Evolutionary conservation across 1,140 invertebrate species (phyloP).

Genomic region (Araneus ventricosus): DNA sequence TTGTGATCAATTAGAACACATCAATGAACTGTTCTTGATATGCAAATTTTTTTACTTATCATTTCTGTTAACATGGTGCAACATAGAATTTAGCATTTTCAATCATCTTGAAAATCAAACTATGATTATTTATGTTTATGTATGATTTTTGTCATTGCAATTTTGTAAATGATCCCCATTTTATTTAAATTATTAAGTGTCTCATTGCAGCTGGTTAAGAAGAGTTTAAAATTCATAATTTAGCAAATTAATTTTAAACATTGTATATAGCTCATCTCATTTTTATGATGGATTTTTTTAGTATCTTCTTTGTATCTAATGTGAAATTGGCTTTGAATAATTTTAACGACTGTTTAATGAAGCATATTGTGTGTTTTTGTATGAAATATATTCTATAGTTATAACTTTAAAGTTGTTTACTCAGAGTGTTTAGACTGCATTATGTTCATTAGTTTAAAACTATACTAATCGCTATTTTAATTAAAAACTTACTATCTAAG

Average conservation of each 20-base stretch:
- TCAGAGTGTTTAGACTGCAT: constrained; percentile 61
- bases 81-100: not conserved
- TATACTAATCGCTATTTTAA: constrained; percentile 37
- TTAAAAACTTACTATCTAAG: not conserved
- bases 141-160: not conserved
- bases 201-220: constrained; percentile 41
- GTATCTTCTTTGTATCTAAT: not conserved
- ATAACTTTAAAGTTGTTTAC: constrained; percentile 73
- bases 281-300: constrained; percentile 38
- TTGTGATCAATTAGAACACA: too few relatives aligned
- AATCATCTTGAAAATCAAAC: not conserved
- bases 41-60: not conserved
- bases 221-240: constrained; percentile 54
- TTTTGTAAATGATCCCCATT: not conserved
- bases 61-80: not conserved
- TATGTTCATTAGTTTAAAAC: constrained; percentile 43
- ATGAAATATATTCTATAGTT: constrained; percentile 71
- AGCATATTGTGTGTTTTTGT: constrained; percentile 56
- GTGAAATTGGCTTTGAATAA: constrained; percentile 58
- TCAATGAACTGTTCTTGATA: not conserved
- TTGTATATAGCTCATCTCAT: constrained; percentile 72
- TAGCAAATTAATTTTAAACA: constrained; percentile 43
- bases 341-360: constrained; percentile 67
- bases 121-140: not conserved
- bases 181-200: not conserved